These are phyloP conservation scores for Cephus spinipes DNA, from an alignment of 2,888 invertebrate species.

Conservation along the genomic window DNA sequence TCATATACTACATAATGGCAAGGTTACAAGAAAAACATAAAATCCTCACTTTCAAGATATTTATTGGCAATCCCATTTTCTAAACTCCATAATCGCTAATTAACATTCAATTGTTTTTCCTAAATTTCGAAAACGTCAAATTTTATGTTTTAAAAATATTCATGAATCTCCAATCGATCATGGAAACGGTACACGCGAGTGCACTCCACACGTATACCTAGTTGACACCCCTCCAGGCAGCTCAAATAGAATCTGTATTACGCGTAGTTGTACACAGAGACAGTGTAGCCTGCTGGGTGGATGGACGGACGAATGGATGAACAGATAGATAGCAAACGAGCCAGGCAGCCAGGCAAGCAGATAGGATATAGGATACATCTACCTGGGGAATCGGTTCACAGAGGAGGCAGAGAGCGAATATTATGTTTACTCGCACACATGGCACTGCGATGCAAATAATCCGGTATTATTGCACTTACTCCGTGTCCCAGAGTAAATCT, in stretches of 20 bases:
- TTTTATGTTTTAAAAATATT: too few relatives aligned
- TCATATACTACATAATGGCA: too few relatives aligned
- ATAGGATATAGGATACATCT: background rate
- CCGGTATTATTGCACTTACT: conserved; percentile 67
- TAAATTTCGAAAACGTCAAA: too few relatives aligned
- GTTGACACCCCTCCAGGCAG: conserved; percentile 64
- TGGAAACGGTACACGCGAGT: background rate
- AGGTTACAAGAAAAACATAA: too few relatives aligned
- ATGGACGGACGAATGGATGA: background rate
- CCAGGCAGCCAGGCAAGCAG: background rate
- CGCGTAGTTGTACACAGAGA: conserved; percentile 54
- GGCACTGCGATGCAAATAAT: conserved; percentile 66
- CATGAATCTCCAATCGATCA: too few relatives aligned
- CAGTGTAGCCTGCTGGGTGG: conserved; percentile 16
- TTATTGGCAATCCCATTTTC: too few relatives aligned
- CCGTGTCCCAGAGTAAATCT: conserved; percentile 36
- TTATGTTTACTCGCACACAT: conserved; percentile 65
- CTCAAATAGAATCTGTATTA: conserved; percentile 65
- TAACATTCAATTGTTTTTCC: too few relatives aligned
- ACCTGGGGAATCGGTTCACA: conserved; percentile 47
- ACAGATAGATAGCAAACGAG: background rate
- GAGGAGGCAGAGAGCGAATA: conserved; percentile 63
- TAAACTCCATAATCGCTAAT: too few relatives aligned
- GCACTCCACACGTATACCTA: conserved; percentile 51
- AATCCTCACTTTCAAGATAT: too few relatives aligned